Evolutionary conservation across 2,113 vertebrate genomes (phyloP).

Genomic region (Pelobates fuscus): DNA sequence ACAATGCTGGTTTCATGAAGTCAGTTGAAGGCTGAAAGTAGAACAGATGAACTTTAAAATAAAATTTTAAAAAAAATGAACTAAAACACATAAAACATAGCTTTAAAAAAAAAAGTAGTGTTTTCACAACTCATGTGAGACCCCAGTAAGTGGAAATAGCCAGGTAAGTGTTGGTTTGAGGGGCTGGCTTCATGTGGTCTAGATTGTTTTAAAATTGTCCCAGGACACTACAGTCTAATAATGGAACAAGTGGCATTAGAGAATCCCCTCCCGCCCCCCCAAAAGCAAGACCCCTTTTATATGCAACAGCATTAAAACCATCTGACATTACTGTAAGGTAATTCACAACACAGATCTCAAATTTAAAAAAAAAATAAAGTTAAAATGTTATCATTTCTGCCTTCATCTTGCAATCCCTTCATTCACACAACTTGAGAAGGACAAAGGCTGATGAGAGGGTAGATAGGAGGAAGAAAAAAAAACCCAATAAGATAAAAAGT

Average conservation of each 20-base stretch:
- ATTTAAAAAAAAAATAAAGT: constrained; percentile 63
- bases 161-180: not conserved
- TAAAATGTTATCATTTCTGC: constrained; percentile 66
- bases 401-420: constrained; percentile 43
- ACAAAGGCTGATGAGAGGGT: not conserved
- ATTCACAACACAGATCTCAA: constrained; percentile 42
- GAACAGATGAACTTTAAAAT: constrained; percentile 57
- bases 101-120: constrained; percentile 15
- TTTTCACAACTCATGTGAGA: constrained; percentile 7
- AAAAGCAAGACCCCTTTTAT: not conserved
- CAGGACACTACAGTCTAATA: not conserved
- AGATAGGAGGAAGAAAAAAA: too few relatives aligned
- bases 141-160: not conserved
- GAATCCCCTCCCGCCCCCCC: not conserved
- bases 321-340: constrained; percentile 37
- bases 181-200: not conserved
- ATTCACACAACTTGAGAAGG: constrained; percentile 15
- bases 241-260: not conserved
- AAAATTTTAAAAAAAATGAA: not conserved
- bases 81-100: not conserved
- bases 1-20: constrained; percentile 75
- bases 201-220: not conserved
- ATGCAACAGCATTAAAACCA: constrained; percentile 21
- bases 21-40: constrained; percentile 60
- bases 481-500: too few relatives aligned